Base-by-base conservation (phyloP, 1,140 invertebrate species). In the Apolygus lucorum region DNA sequence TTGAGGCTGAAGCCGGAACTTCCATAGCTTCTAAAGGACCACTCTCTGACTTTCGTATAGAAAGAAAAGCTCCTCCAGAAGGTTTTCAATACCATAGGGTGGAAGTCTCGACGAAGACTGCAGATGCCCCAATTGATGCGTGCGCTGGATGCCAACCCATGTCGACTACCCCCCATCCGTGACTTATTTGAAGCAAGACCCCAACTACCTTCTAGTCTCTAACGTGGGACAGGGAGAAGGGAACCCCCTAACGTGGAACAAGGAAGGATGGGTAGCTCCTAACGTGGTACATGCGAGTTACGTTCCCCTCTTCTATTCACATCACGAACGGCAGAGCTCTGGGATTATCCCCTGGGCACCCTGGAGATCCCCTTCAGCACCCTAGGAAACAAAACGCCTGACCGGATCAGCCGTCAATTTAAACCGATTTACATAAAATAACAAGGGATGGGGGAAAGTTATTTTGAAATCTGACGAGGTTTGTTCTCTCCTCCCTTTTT, bases 401-500 rank as follows among this genome's bases (percentile, higher is more conserved):
- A 59, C 11, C 54, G 54, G 54, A 59, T 59, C 54, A 24, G 54
- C 22, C 54, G 54, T 24, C 54, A 59, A 59, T 59, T 59, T 11
- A 59, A 22, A 21, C 2, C 54, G 22, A 59, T 59, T 59, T 59
- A 59, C 54, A 59, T 59, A 59, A 59, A 59, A 59, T 59, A 59
- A 59, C 54, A 59, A 59, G 11, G 22, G 54, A 4, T 59, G 22
- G 22, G 22, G 8, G 8, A 49, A 49, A 49, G 8, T 49, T 49
- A 49, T 49, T 49, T 49, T 17, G 34, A 8, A 49, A 49, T 49
- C 34, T 49, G 34, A 49, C 34, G 17, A n/a, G n/a, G 8, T 49
- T 49, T 49, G 17, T 17, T 8, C 34, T 49, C 8, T 11, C 8
- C 8, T 49, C 17, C 34, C 17, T 11, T 49, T 49, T 49, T 11